Conservation (phyloP, 2,113 vertebrate species). For the Malurus cyaneus region DNA sequence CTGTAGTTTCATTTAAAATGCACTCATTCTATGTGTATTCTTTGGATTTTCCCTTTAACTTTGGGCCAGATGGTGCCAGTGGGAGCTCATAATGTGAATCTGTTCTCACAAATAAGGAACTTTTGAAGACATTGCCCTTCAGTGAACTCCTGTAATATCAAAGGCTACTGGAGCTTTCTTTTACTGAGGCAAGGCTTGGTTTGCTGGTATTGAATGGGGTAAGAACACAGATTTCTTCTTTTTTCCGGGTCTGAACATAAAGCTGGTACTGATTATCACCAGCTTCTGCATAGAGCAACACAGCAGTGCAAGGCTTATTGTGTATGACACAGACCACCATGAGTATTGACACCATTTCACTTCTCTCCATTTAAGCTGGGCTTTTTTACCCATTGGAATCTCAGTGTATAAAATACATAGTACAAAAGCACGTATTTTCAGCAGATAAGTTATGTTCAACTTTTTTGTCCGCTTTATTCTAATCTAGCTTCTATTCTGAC, state of each 20-base stretch:
- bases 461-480: neutral
- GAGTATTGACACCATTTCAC: neutral
- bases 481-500: neutral
- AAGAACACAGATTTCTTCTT: neutral
- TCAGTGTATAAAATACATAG: neutral
- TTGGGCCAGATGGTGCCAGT: conserved; percentile 7
- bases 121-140: neutral
- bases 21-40: neutral
- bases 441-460: neutral
- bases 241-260: conserved; percentile 7
- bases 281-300: neutral
- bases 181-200: neutral
- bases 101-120: conserved; percentile 18
- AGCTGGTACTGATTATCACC: neutral
- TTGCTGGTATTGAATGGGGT: neutral
- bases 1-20: neutral
- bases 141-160: conserved; percentile 21
- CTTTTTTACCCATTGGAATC: neutral
- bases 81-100: neutral
- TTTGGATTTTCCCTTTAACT: conserved; percentile 8
- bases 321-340: neutral
- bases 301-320: neutral
- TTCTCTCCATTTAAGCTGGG: neutral
- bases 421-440: neutral
- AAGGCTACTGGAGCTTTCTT: neutral